Base-by-base conservation (phyloP, 2,113 vertebrate genomes). In the Cyphomyrus plagiostoma region DNA sequence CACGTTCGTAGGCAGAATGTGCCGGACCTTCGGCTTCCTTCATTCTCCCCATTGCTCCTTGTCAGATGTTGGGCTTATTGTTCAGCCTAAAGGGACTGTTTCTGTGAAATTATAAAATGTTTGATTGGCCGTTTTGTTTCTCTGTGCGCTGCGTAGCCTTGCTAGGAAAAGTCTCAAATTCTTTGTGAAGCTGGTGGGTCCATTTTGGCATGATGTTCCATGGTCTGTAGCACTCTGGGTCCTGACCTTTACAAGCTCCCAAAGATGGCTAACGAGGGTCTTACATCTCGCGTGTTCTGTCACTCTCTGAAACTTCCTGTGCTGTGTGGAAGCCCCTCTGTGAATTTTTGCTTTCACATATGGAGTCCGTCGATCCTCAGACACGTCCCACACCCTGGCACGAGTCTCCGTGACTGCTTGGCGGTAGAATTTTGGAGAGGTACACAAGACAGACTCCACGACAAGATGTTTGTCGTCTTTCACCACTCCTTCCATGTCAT, bases 41-140 rank as follows among this genome's bases (percentile, higher is more conserved):
- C 88, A 2, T 88, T 88, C 35, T 86, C 85, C 46, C 49, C 30
- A 5, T 53, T 86, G n/a, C 85, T 30, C 49, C 49, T 53, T 86
- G 85, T 88, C 87, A 66, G 53, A n/a, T 45, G 52, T 50, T 39
- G 7, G 35, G 26, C n/a, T 88, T 53, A 49, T 93, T 92, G 89
- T 88, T 58, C 85, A 82, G 89, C 89, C 91, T 70, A 88, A 90
- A 88, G 91, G 91, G 90, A 90, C 89, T 15, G 85, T 89, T 91
- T 45, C 83, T 88, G 48, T 48, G 87, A 89, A 89, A 88, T 89
- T 70, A 70, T 53, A 58, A 84, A 84, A 50, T 11, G 49, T 56
- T 35, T 89, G 82, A 92, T 92, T 93, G 92, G 90, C 91, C n/a
- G 4, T 86, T 53, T 89, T 92, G 21, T 90, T 89, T 89, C 88